A percentile compares a stretch with the other conserved stretches of the same genome.
Conservation (phyloP, 2,797 vertebrate species). For the Chelon auratus region DNA sequence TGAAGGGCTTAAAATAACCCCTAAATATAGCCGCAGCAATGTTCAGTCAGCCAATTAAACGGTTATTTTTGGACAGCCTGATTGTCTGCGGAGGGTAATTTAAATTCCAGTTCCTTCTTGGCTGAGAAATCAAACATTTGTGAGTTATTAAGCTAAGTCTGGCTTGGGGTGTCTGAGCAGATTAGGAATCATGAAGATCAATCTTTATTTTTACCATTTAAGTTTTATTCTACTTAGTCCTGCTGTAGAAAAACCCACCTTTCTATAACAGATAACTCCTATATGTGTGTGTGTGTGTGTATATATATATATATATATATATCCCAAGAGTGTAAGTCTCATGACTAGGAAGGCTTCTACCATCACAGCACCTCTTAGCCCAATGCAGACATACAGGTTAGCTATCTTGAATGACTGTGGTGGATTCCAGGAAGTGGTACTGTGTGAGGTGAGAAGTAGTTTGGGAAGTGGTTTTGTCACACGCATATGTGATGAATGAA, state of each 20-base stretch:
- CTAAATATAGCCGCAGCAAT: slow-evolving; percentile 71
- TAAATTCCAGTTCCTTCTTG: slow-evolving; percentile 54
- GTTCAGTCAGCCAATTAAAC: slow-evolving; percentile 72
- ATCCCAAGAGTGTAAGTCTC: too few species aligned
- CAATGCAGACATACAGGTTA: background rate
- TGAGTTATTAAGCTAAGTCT: slow-evolving; percentile 50
- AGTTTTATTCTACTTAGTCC: background rate
- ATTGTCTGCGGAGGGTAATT: slow-evolving; percentile 61
- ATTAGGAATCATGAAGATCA: background rate
- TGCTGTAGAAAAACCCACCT: too few species aligned
- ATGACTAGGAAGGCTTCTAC: background rate
- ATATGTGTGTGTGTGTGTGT: too few species aligned
- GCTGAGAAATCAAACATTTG: slow-evolving; percentile 31
- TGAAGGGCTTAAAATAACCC: slow-evolving; percentile 74
- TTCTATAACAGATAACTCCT: too few species aligned
- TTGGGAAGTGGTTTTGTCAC: slow-evolving; percentile 54
- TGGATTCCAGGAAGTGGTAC: slow-evolving; percentile 15
- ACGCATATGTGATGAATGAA: slow-evolving; percentile 58
- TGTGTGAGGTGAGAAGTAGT: slow-evolving; percentile 33
- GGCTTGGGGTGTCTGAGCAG: slow-evolving; percentile 14
- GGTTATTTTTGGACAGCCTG: slow-evolving; percentile 68
- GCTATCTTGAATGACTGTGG: slow-evolving; percentile 45
- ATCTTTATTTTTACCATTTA: background rate
- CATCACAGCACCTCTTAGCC: background rate
- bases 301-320: too few species aligned